These are phyloP conservation scores for Gila robusta DNA, from an alignment of 2,797 vertebrate genomes.

Conservation along the genomic window DNA sequence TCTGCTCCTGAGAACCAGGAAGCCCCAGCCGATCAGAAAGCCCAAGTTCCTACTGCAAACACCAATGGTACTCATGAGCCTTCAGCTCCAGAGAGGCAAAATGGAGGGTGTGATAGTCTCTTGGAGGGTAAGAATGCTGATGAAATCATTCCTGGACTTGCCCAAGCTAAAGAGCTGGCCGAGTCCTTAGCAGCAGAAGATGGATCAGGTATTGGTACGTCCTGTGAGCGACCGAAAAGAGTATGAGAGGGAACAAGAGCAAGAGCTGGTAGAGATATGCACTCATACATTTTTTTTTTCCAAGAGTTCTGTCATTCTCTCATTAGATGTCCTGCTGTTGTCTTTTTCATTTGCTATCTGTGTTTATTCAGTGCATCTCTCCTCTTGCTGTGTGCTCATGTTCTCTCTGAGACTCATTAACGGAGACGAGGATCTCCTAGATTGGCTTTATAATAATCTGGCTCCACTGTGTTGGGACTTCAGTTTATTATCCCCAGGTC, in stretches of 20 bases:
- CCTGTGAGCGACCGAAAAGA: conserved; percentile 39
- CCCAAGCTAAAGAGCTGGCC: conserved; percentile 95
- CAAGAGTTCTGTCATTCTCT: conserved; percentile 5
- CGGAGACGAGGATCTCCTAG: conserved; percentile 39
- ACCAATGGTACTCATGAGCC: conserved; percentile 75
- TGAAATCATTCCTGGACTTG: conserved; percentile 86
- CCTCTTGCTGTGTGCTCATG: conserved; percentile 70
- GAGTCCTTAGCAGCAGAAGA: conserved; percentile 93
- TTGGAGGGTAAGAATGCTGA: conserved; percentile 87
- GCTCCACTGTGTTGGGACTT: background rate
- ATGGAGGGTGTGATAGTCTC: conserved; percentile 78
- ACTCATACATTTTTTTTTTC: background rate
- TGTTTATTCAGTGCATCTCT: conserved; percentile 51
- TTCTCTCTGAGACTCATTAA: conserved; percentile 66
- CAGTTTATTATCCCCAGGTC: background rate
- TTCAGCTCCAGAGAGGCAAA: conserved; percentile 68
- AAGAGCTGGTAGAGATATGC: conserved; percentile 68
- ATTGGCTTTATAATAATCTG: conserved; percentile 23
- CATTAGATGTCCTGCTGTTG: conserved; percentile 20
- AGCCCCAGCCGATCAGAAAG: conserved; percentile 58
- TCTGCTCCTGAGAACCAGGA: conserved; percentile 32
- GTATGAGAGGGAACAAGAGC: conserved; percentile 63
- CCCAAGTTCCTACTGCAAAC: conserved; percentile 54
- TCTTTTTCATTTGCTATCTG: conserved; percentile 3
- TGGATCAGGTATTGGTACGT: conserved; percentile 87